Base-by-base conservation (phyloP, 2,113 vertebrate genomes). In the Callorhinus ursinus region DNA sequence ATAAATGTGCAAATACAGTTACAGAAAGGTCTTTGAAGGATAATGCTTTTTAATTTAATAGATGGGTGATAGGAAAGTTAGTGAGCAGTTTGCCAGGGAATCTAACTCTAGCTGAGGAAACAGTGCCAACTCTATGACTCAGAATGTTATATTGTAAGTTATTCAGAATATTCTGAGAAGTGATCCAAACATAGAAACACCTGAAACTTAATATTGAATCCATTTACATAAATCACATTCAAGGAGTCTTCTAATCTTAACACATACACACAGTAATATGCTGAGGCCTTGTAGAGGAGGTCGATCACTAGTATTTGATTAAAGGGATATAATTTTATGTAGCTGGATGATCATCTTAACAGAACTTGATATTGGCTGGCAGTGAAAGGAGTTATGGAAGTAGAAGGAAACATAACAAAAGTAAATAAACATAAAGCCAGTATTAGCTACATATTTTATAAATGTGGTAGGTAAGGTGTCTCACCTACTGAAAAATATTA, bases 11-110 rank as follows among this genome's bases (percentile, higher is more conserved):
- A 85, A 15, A 90, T n/a, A 92, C 85, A 92, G 85, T 93, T 97
- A 90, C 71, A 97, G 77, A 97, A 95, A 98, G 74, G 80, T 69
- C 36, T 97, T 91, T 95, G 71, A 97, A 26, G 88, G 93, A 90
- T 88, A 98, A 95, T 97, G 53, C 2, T 76, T 94, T 96, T 96
- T 94, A 96, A 96, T 98, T 97, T 98, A 96, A 97, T 79, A 82
- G 88, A 97, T 83, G 83, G 12, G 4, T 90, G 94, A 61, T 90
- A 95, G 85, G 71, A 98, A 94, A 89, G 26, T 22, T 92, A 94
- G 77, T 84, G 65, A 95, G 71, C 46, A 63, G 21, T 80, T 89
- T 96, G 82, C 39, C 85, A 95, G 51, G 51, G 57, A 95, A 61
- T 98, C 55, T 63, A 72, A 83, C 49, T 96, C 88, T 49, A 85